phyloP scores from a whole-genome alignment of 2,113 vertebrate genomes.

The Mus pahari region DNA sequence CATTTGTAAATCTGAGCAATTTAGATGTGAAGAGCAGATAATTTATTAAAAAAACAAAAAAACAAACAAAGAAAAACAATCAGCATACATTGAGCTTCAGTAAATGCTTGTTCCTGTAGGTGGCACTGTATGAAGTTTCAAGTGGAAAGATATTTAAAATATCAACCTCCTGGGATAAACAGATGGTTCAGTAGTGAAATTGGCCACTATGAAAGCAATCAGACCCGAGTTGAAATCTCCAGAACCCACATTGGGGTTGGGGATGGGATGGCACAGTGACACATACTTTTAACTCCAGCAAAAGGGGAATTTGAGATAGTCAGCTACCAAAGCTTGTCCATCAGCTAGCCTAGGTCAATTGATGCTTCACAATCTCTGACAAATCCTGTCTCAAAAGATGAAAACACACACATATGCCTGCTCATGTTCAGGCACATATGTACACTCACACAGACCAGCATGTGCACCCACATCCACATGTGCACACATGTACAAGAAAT shows the following conservation, averaged over 20 bases:
- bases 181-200: background rate
- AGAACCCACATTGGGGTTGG: background rate
- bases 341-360: background rate
- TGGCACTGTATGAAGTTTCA: background rate
- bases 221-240: background rate
- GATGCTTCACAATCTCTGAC: background rate
- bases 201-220: background rate
- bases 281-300: background rate
- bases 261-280: background rate
- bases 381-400: background rate
- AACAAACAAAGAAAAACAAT: too few relatives aligned
- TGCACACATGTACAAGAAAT: background rate
- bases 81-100: fast-evolving
- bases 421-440: background rate
- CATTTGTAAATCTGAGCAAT: background rate
- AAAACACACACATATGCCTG: background rate
- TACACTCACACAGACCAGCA: background rate
- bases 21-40: background rate
- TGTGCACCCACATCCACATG: background rate
- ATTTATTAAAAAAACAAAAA: background rate
- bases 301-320: too few relatives aligned
- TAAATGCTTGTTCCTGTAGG: background rate
- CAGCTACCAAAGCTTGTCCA: too few relatives aligned
- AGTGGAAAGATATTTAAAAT: background rate
- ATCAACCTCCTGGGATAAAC: background rate